Evolutionary conservation across 2,113 vertebrate species (phyloP).

Genomic region (Anas platyrhynchos): DNA sequence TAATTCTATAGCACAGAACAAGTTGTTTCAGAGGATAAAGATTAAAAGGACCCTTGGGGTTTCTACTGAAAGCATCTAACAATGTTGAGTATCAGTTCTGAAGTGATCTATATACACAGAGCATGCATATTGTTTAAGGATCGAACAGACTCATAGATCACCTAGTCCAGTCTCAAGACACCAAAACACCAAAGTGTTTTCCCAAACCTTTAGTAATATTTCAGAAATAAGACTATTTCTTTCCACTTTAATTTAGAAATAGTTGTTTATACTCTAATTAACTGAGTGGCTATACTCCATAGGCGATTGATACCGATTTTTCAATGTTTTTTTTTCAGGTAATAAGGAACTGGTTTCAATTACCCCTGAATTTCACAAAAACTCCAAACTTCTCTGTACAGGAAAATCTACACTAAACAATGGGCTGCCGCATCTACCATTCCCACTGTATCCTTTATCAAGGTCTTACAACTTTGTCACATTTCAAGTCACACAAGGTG

Average conservation of each 20-base stretch:
- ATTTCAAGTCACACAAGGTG: background rate
- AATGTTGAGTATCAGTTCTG: background rate
- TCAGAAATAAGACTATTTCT: background rate
- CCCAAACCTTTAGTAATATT: background rate
- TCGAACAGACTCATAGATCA: slow-evolving; percentile 1
- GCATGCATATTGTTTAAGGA: background rate
- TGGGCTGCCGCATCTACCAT: background rate
- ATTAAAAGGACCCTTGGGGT: background rate
- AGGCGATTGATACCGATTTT: background rate
- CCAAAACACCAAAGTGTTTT: slow-evolving; percentile 1
- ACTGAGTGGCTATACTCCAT: background rate
- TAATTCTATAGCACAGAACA: background rate
- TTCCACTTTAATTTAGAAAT: background rate
- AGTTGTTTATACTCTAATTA: background rate
- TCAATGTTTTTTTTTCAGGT: background rate
- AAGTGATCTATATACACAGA: slow-evolving; percentile 13
- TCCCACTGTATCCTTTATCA: background rate
- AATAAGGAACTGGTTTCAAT: background rate
- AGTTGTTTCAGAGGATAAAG: background rate
- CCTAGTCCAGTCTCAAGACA: background rate
- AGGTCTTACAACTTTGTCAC: background rate
- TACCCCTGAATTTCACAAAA: background rate
- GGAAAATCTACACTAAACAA: background rate
- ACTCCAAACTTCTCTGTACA: background rate
- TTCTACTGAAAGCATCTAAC: background rate